These are phyloP conservation scores for Ambastaia sidthimunki DNA, from an alignment of 2,797 vertebrate species.

Conservation along the genomic window DNA sequence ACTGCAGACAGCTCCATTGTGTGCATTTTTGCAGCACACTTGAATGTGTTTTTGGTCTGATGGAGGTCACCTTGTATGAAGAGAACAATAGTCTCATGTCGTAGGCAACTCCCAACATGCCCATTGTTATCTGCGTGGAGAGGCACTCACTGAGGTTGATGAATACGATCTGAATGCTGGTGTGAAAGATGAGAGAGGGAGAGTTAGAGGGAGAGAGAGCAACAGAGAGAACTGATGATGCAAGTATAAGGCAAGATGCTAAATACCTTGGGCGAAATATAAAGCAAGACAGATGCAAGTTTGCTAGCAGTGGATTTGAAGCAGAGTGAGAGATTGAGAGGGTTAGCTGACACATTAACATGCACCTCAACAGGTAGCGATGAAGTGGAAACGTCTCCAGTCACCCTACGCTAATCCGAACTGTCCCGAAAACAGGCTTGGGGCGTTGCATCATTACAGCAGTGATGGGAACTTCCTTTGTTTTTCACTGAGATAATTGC, in stretches of 20 bases:
- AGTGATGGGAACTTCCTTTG: slow-evolving; percentile 35
- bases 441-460: slow-evolving; percentile 36
- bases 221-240: slow-evolving; percentile 72
- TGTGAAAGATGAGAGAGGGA: slow-evolving; percentile 59
- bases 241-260: slow-evolving; percentile 75
- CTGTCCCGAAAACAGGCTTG: slow-evolving; percentile 1
- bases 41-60: slow-evolving; percentile 38
- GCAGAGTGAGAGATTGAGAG: slow-evolving; percentile 50
- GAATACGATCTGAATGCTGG: slow-evolving; percentile 72
- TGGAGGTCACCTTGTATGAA: slow-evolving; percentile 68
- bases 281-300: slow-evolving; percentile 75
- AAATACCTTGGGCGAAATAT: slow-evolving; percentile 71
- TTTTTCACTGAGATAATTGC: slow-evolving; percentile 17
- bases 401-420: slow-evolving; percentile 9
- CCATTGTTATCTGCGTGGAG: slow-evolving; percentile 57
- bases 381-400: neutral
- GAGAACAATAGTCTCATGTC: slow-evolving; percentile 43
- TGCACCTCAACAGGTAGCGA: slow-evolving; percentile 36
- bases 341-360: slow-evolving; percentile 14
- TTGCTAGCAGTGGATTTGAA: slow-evolving; percentile 64
- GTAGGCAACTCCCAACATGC: slow-evolving; percentile 39
- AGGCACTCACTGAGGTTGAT: slow-evolving; percentile 61
- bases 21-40: slow-evolving; percentile 3
- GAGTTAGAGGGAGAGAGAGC: slow-evolving; percentile 42
- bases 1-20: slow-evolving; percentile 11